Base-by-base conservation (phyloP, 2,888 invertebrate species). In the Tetragonisca angustula region DNA sequence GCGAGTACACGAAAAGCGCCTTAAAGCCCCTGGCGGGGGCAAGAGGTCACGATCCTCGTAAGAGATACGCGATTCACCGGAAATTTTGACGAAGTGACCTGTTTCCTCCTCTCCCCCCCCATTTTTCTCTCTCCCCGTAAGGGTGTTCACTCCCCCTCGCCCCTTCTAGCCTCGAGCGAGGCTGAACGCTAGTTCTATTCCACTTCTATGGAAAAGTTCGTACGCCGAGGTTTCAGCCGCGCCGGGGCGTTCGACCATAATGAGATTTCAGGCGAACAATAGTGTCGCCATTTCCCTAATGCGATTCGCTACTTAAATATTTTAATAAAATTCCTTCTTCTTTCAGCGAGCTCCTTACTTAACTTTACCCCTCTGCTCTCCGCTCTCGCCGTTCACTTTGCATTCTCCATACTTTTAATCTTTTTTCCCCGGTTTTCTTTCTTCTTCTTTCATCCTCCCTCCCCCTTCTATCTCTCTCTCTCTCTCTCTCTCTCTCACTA, bases 281-380 rank as follows among this genome's bases (percentile, higher is more conserved):
- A 90, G 90, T 88, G 81, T 87, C 88, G 87, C 89, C 88, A 91
- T 92, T 92, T 91, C 87, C 91, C 90, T 92, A 92, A 93, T 92
- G 92, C 90, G 87, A 91, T 92, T 92, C 90, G 87, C 90, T 90
- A 92, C 90, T 92, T 91, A 91, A 91, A 92, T 92, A 92, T 92
- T 92, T 92, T 91, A 92, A 92, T 91, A 91, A 92, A 92, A 91
- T 92, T 91, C 86, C 74, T 76, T 87, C 86, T 80, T 75, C 83
- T 81, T 80, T 72, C 82, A 70, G 71, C 79, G 89, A 87, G 81
- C 89, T 87, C 86, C 88, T 89, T 87, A 88, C 88, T 86, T 88
- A 86, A 88, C 89, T 87, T 84, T 74, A 75, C 72, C 73, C 73
- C 79, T 64, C 80, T 82, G 76, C 75, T 73, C 59, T 68, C 77